These are phyloP conservation scores for Tipula vernalis DNA, from an alignment of 2,888 invertebrate species.

Conservation along the genomic window DNA sequence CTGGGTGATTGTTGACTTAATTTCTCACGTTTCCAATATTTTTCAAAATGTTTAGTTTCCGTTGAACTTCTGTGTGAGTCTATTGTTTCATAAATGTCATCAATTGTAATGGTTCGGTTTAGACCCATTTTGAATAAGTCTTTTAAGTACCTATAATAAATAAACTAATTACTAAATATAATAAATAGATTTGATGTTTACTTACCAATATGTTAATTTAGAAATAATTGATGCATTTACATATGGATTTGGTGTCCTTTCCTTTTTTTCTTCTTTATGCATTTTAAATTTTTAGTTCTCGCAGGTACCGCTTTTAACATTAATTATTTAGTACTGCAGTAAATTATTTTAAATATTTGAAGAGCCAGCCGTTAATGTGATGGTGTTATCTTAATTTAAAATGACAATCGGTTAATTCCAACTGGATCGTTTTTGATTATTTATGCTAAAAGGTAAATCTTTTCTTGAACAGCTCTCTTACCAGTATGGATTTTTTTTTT, in stretches of 20 bases:
- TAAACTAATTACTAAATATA: not conserved
- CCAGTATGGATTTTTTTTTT: too few species aligned
- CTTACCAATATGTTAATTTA: constrained; percentile 53
- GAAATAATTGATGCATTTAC: constrained; percentile 50
- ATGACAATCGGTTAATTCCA: too few species aligned
- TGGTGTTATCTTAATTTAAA: too few species aligned
- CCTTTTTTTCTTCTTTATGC: constrained; percentile 35
- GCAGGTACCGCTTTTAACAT: not conserved
- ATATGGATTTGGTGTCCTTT: constrained; percentile 45
- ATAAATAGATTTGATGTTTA: constrained; percentile 17
- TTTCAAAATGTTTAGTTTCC: constrained; percentile 35
- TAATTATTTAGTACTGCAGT: not conserved
- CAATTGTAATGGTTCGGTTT: constrained; percentile 38
- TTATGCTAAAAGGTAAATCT: too few species aligned
- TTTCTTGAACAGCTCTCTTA: too few species aligned
- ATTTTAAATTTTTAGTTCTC: not conserved
- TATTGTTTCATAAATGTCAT: constrained; percentile 43
- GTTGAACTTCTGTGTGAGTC: constrained; percentile 38
- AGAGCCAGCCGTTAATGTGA: too few species aligned
- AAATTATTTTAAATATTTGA: not conserved
- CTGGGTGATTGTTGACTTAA: constrained; percentile 32
- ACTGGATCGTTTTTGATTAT: too few species aligned
- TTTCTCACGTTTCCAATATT: constrained; percentile 34
- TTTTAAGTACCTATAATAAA: constrained; percentile 32
- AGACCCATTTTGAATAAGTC: constrained; percentile 40